Evolutionary conservation across 2,797 vertebrate genomes (phyloP).

Genomic region (Sebastolobus altivelis): DNA sequence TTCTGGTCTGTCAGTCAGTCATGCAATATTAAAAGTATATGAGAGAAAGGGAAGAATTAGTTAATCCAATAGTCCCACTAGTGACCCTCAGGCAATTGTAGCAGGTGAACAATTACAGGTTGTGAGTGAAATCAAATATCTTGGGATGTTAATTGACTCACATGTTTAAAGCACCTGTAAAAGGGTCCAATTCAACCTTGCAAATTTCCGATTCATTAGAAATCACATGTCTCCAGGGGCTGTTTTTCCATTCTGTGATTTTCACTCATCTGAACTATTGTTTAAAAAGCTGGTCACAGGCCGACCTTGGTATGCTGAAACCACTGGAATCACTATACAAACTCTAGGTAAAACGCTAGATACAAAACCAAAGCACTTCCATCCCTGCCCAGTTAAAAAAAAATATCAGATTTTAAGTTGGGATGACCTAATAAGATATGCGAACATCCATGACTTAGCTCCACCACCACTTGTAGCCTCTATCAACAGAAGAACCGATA

Average conservation of each 20-base stretch:
- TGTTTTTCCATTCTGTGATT: background rate
- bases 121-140: background rate
- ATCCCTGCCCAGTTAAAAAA: background rate
- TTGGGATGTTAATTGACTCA: background rate
- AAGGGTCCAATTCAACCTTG: background rate
- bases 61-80: background rate
- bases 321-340: background rate
- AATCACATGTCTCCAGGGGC: background rate
- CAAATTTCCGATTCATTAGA: background rate
- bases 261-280: background rate
- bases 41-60: slow-evolving; percentile 23
- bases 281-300: background rate
- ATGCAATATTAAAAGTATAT: slow-evolving; percentile 17
- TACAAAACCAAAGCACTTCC: background rate
- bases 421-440: background rate
- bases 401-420: background rate
- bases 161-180: background rate
- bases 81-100: background rate
- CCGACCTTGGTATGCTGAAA: background rate
- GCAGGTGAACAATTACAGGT: background rate
- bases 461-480: background rate
- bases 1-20: slow-evolving; percentile 27
- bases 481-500: background rate
- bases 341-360: background rate
- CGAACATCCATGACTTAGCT: background rate